Conservation (phyloP, 1,140 invertebrate species). For the Anagrus nilaparvatae region DNA sequence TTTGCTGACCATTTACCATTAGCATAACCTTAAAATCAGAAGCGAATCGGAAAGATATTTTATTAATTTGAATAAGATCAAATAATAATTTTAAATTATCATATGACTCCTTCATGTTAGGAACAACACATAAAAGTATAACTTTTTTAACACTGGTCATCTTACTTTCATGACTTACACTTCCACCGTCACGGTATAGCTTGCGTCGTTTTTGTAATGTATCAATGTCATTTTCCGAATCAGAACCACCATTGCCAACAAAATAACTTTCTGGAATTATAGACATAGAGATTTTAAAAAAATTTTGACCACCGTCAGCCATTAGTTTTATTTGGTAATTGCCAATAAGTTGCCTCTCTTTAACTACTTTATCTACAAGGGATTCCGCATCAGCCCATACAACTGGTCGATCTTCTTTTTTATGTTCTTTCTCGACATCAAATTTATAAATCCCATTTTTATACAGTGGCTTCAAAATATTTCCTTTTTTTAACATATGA, state of each 20-base stretch:
- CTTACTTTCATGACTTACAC: not conserved
- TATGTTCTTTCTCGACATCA: not conserved
- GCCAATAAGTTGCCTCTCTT: not conserved
- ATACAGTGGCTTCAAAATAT: not conserved
- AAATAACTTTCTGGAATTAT: not conserved
- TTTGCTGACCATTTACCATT: constrained; percentile 4
- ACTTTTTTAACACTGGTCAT: not conserved
- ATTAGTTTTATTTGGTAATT: constrained; percentile 3
- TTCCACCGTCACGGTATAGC: not conserved
- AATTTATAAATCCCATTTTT: not conserved
- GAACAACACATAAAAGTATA: constrained; percentile 3
- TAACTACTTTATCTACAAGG: not conserved
- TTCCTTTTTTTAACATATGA: not conserved
- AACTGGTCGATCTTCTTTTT: not conserved
- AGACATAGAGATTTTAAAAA: constrained; percentile 5
- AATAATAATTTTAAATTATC: constrained; percentile 5
- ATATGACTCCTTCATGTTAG: constrained; percentile 1
- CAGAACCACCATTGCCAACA: too few species aligned
- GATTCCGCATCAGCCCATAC: constrained; percentile 2
- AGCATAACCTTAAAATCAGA: constrained; percentile 2
- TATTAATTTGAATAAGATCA: not conserved
- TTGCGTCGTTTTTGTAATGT: not conserved
- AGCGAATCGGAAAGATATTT: constrained; percentile 2
- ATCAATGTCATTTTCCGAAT: too few species aligned
- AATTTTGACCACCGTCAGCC: constrained; percentile 6